Evolutionary conservation across 2,113 vertebrate species (phyloP), one percentile per base, ranked within the genome.

Genomic region (Peromyscus polionotus): DNA sequence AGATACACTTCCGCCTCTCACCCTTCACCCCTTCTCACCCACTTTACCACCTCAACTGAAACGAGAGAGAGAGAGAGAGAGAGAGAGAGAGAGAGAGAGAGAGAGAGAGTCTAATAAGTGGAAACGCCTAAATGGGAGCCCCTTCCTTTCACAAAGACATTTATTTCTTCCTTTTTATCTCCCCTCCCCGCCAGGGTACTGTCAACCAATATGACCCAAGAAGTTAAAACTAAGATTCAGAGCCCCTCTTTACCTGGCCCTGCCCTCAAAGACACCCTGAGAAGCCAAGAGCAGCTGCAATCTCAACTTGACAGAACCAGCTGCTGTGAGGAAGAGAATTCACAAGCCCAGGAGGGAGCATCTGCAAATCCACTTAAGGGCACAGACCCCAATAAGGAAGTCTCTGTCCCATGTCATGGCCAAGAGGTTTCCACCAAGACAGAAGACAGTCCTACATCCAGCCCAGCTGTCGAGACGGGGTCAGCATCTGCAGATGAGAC

Each of bases 211-310:
- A 31, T 4, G 3, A 42, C 85, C 28, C 91, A 67, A 28, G 48
- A 73, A 85, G 59, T 2, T 75, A 39, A 81, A 75, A 10, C 28
- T 48, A 19, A 73, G 48, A 13, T 24, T 45, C 67, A 16, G 57
- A 67, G 36, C 51, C 19, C 77, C 81, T 54, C 28, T 94, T 68
- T 61, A 80, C 8, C 33, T 91, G 54, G 63, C 45, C 85, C 93
- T 57, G 97, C 96, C 72, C 97, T 98, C 73, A 96, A 95, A 88
- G 97, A 98, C 54, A 96, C 97, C 96, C 93, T 91, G 83, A 97
- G n/a, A 94, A 96, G n/a, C 72, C 91, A 17, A 59, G 67, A 85
- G 9, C 42, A 42, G 6, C 1, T 20, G 2, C 13, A 2, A 7
- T 54, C 26, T 70, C 90, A 42, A n/a, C 68, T 36, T 3, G 0